Percentiles rank a stretch among this genome's conserved stretches.
phyloP scores from a whole-genome alignment of 2,797 vertebrate genomes.

The Picus viridis region DNA sequence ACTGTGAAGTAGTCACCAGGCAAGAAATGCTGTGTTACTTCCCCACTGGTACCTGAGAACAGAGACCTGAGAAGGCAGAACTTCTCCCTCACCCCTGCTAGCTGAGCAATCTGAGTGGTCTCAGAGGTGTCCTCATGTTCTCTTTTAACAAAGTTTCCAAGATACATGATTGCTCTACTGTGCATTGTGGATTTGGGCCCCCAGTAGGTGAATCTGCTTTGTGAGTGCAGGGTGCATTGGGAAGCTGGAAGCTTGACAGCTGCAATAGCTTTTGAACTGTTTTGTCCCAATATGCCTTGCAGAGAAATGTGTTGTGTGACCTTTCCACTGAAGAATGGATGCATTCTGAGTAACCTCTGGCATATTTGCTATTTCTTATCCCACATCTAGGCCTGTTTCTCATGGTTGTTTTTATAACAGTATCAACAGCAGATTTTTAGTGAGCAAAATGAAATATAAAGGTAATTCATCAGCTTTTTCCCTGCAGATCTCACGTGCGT shows the following conservation, averaged over 20 bases:
- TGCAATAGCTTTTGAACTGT: neutral
- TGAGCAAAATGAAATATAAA: neutral
- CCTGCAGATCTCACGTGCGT: neutral
- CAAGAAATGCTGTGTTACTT: neutral
- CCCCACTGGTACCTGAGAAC: neutral
- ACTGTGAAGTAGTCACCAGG: neutral
- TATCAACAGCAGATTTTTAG: neutral
- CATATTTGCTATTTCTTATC: neutral
- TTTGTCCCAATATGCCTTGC: neutral
- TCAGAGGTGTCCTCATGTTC: neutral
- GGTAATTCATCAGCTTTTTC: neutral
- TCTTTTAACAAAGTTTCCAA: neutral
- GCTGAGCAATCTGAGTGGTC: neutral
- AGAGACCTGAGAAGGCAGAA: neutral
- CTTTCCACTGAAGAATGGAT: neutral
- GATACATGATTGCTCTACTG: neutral
- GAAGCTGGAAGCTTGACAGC: neutral
- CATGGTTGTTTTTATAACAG: neutral
- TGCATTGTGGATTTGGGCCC: neutral
- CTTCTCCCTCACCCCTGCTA: too few relatives aligned
- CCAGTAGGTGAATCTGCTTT: neutral
- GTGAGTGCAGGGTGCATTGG: neutral
- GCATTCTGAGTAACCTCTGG: neutral
- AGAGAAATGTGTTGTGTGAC: neutral
- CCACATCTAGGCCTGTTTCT: neutral